Percentiles rank a stretch among this genome's conserved stretches.
phyloP scores from a whole-genome alignment of 2,888 invertebrate species.

The Himalopsyche tibetana region DNA sequence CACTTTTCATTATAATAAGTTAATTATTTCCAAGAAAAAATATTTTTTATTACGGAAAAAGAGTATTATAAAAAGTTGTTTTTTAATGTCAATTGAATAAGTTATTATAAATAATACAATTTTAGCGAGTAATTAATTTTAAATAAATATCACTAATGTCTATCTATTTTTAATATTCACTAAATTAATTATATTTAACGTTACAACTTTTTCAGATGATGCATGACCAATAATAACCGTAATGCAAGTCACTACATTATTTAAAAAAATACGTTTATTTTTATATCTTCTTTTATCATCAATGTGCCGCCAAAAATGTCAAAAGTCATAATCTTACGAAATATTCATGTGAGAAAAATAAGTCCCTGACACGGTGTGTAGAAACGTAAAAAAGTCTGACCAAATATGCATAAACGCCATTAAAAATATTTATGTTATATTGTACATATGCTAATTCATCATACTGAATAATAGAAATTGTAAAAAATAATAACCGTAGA shows the following conservation, averaged over 20 bases:
- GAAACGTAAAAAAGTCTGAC: conserved; percentile 14
- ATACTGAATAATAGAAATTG: neutral
- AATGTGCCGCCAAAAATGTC: conserved; percentile 5
- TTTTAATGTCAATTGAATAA: no score
- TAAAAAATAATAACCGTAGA: neutral
- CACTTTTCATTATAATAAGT: no score
- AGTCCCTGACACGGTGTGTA: conserved; percentile 16
- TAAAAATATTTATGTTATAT: conserved; percentile 4
- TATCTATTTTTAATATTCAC: no score
- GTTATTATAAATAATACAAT: no score
- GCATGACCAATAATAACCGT: neutral
- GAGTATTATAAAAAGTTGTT: no score
- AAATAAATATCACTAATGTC: no score
- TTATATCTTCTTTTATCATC: neutral
- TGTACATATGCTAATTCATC: neutral
- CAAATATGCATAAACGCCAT: conserved; percentile 13
- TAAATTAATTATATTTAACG: neutral
- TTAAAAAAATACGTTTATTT: neutral
- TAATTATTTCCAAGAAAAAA: no score
- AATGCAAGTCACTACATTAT: neutral
- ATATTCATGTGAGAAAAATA: neutral
- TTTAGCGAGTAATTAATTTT: no score
- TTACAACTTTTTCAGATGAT: neutral
- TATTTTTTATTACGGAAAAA: no score
- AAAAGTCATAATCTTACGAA: neutral